Conservation (phyloP, 23 tunicate genomes). For the Halocynthia roretzi region DNA sequence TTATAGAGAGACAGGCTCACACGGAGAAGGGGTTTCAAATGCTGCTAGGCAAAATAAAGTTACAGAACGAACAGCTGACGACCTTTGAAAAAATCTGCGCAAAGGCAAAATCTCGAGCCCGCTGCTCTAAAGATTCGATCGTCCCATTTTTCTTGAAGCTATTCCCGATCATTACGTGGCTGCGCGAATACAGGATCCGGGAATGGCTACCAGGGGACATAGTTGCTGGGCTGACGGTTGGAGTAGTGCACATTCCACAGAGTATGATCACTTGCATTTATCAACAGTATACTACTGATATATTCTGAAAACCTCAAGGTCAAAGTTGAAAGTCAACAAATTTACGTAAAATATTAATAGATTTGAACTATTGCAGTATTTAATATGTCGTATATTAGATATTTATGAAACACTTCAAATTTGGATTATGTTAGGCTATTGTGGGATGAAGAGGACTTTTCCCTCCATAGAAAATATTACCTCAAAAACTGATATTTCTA, state of each 20-base stretch:
- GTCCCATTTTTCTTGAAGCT: conserved; percentile 22
- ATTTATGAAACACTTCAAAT: no score
- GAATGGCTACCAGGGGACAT: conserved; percentile 78
- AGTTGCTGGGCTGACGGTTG: conserved; percentile 85
- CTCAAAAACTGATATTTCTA: background rate
- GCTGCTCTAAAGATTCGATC: background rate
- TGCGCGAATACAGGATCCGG: conserved; percentile 49
- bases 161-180: conserved; percentile 79
- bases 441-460: background rate
- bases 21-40: conserved; percentile 18
- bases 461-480: background rate
- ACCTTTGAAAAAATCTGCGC: no score
- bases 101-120: no score
- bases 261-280: conserved; percentile 29
- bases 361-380: no score
- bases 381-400: no score
- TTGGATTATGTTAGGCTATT: no score
- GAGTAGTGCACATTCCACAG: conserved; percentile 93
- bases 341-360: no score
- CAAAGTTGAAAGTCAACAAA: no score
- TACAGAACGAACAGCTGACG: no score
- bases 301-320: no score
- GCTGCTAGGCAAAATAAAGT: no score
- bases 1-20: conserved; percentile 47
- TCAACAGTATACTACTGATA: background rate